Base-by-base conservation (phyloP, 2,888 invertebrate species). In the Melanophora roralis region DNA sequence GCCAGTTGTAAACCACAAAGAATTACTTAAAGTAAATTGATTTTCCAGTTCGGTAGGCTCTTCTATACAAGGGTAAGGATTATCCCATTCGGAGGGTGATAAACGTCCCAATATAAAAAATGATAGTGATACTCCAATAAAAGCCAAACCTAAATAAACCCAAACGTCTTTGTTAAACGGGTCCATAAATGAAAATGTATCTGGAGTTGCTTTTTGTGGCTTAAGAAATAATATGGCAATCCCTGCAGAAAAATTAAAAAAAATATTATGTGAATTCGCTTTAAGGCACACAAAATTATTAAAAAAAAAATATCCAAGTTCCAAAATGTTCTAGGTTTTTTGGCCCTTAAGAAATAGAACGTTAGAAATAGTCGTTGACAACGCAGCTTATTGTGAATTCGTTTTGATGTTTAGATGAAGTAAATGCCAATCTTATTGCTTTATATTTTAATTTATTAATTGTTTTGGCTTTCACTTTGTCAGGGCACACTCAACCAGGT, bases 1-100 rank as follows among this genome's bases (percentile, higher is more conserved):
- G n/a, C 96, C 96, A 53, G 96, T 93, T 23, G 95, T 95, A 88
- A 97, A 96, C 97, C 97, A 98, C 83, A 97, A 92, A 7, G 95
- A 94, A 90, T 97, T 96, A 40, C 94, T 92, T 65, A 96, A 91
- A 34, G 93, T 94, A 90, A 96, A 95, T 85, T 95, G 96, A 89
- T 97, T 97, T 85, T 95, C 94, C 60, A 97, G 91, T 64, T 93
- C 94, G 80, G 95, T 94, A 1, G 96, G 95, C 85, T 96, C 95
- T 84, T 95, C 94, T 81, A 96, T 93, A 86, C 96, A 96, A 0
- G 96, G 95, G 89, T 94, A 94, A 0, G 96, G 96, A 89, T 96
- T 96, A 82, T 94, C 94, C 96, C 96, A 96, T 91, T 98, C 97
- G 82, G 93, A 93, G 0, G 97, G 96, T 68, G 95, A 95, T 78